Evolutionary conservation across 35 echinoderm and acorn worm genomes (phyloP).

Genomic region (Ophiothrix spiculata): DNA sequence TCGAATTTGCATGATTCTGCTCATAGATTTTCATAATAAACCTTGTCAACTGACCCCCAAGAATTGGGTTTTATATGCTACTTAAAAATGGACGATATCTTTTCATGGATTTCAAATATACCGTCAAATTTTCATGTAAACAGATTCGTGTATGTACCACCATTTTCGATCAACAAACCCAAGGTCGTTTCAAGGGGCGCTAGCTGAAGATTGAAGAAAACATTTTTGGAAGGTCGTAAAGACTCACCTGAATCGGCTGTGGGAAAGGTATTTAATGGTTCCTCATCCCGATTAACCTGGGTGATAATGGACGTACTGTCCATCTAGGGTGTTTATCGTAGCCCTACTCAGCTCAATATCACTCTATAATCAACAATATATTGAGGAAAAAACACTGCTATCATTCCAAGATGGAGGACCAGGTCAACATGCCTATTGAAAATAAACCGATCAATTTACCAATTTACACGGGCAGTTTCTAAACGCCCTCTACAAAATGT

Average conservation of each 20-base stretch:
- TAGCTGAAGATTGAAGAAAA: background rate
- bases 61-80: too few species aligned
- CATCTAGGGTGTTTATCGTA: constrained; percentile 76
- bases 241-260: constrained; percentile 92
- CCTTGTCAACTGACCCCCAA: too few species aligned
- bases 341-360: background rate
- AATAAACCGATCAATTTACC: constrained; percentile 26
- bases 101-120: too few species aligned
- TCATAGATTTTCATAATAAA: too few species aligned
- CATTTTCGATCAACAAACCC: background rate
- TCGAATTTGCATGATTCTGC: too few species aligned
- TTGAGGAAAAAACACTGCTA: constrained; percentile 19
- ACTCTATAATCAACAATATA: constrained; percentile 24
- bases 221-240: constrained; percentile 27
- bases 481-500: constrained; percentile 10
- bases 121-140: background rate
- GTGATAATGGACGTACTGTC: constrained; percentile 99
- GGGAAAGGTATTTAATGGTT: constrained; percentile 95
- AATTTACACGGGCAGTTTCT: constrained; percentile 34
- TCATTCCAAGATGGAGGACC: constrained; percentile 36
- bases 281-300: constrained; percentile 99
- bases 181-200: constrained; percentile 9
- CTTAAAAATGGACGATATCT: too few species aligned
- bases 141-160: background rate
- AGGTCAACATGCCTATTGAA: constrained; percentile 38